These are phyloP conservation scores for Sphaerophoria taeniata DNA, from an alignment of 2,888 invertebrate species.

Conservation along the genomic window DNA sequence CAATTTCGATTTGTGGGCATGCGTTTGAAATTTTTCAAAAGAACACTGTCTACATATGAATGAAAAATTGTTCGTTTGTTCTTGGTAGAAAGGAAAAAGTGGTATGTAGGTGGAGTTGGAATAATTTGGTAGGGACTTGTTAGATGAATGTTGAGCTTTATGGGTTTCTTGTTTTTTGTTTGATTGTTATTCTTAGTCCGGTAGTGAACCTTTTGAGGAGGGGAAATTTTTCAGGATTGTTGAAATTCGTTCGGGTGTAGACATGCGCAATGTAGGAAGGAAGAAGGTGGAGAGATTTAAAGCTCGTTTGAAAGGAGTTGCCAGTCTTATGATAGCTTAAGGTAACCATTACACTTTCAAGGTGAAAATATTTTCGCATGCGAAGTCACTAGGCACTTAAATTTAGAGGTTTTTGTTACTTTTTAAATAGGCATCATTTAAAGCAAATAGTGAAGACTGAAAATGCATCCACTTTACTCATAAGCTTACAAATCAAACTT, in stretches of 20 bases:
- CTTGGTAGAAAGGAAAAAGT: not conserved
- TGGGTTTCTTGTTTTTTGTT: not conserved
- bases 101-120: not conserved
- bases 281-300: not conserved
- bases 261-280: not conserved
- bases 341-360: not conserved
- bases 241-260: not conserved
- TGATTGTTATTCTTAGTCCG: not conserved
- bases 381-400: no score
- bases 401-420: no score
- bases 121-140: not conserved
- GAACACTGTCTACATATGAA: conserved; percentile 62
- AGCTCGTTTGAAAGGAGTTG: not conserved
- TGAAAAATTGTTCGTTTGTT: conserved; percentile 46
- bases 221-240: not conserved
- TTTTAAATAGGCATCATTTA: no score
- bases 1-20: conserved; percentile 43
- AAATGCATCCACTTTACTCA: no score
- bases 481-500: no score
- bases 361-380: no score
- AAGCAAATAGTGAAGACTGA: no score
- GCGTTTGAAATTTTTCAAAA: conserved; percentile 43
- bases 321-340: conserved; percentile 8
- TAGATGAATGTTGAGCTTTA: conserved; percentile 17
- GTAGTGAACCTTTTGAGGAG: conserved; percentile 7